Base-by-base conservation (phyloP, 2,888 invertebrate genomes). In the Limulus polyphemus region DNA sequence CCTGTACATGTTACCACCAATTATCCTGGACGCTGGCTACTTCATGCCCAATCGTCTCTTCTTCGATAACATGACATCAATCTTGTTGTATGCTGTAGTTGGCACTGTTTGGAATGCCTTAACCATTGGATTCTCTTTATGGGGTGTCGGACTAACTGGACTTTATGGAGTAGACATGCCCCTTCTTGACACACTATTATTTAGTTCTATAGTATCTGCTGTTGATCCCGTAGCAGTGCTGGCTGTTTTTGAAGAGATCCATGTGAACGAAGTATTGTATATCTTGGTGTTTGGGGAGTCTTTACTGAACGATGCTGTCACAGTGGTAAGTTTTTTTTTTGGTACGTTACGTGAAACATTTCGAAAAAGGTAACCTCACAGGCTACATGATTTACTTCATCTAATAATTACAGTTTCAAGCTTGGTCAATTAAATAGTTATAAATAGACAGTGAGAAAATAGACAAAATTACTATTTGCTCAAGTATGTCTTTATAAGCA, bases 271-370 rank as follows among this genome's bases (percentile, higher is more conserved):
- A 81, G 89, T 97, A 70, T 83, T 98, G 67, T 95, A 98, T 77
- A 98, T 98, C 75, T 91, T 97, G 64, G 97, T 99, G 56, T 98
- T 99, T 78, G 98, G 98, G 57, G 98, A 99, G 79, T 95, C 95
- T 49, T 81, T 99, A 71, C 83, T 98, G 64, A 99, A 99, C 78
- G 98, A 98, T 78, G 98, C 95, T 67, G 95, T 98, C 69, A 97
- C 97, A 70, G 97, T 98, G 73, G 83, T 83, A 73, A 77, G 81
- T 77, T 32, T 32, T 32, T 1, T 32, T 32, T 32, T 3, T 32
- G 3, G 32, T 7, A 32, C 7, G 32, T 2, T 32, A 32, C 32
- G 7, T 32, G 32, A 32, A 32, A 32, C 32, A 32, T 7, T 32
- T 32, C 7, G 32, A 32, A 32, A 5, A 32, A 32, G 32, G 32